These are phyloP conservation scores for Bostrychus sinensis DNA, from an alignment of 2,113 vertebrate species.

Conservation along the genomic window DNA sequence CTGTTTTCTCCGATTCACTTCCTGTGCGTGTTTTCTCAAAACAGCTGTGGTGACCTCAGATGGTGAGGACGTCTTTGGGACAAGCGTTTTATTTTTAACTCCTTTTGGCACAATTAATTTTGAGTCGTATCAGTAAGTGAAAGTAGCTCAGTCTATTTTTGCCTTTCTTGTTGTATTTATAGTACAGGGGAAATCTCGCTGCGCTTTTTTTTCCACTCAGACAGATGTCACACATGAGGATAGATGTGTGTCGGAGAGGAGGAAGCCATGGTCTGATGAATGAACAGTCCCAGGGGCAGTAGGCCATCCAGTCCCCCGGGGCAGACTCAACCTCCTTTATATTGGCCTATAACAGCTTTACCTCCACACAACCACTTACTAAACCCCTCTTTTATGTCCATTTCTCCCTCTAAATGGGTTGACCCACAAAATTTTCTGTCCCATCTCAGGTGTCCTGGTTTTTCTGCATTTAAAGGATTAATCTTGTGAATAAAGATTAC, in stretches of 20 bases:
- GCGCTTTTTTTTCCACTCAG: slow-evolving; percentile 32
- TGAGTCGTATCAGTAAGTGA: slow-evolving; percentile 3
- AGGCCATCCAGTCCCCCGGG: slow-evolving; percentile 31
- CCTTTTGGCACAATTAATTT: background rate
- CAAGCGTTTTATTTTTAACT: background rate
- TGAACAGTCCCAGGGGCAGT: slow-evolving; percentile 46
- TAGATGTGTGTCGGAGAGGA: slow-evolving; percentile 37
- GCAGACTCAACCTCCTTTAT: slow-evolving; percentile 39
- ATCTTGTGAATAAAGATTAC: slow-evolving; percentile 10
- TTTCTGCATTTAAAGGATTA: slow-evolving; percentile 32
- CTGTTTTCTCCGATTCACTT: slow-evolving; percentile 9
- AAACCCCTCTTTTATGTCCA: slow-evolving; percentile 6
- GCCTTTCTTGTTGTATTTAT: background rate
- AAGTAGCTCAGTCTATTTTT: slow-evolving; percentile 15
- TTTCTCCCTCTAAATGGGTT: slow-evolving; percentile 2
- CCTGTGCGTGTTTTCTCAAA: slow-evolving; percentile 11
- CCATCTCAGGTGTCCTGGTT: slow-evolving; percentile 34
- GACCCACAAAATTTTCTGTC: slow-evolving; percentile 35
- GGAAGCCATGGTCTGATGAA: slow-evolving; percentile 56
- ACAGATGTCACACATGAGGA: slow-evolving; percentile 33
- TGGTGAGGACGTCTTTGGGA: slow-evolving; percentile 4
- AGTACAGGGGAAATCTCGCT: background rate
- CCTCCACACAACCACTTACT: slow-evolving; percentile 16
- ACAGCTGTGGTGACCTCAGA: slow-evolving; percentile 9
- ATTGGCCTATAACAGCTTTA: slow-evolving; percentile 33